Evolutionary conservation across 2,797 vertebrate genomes (phyloP).

Genomic region (Rhinophrynus dorsalis): DNA sequence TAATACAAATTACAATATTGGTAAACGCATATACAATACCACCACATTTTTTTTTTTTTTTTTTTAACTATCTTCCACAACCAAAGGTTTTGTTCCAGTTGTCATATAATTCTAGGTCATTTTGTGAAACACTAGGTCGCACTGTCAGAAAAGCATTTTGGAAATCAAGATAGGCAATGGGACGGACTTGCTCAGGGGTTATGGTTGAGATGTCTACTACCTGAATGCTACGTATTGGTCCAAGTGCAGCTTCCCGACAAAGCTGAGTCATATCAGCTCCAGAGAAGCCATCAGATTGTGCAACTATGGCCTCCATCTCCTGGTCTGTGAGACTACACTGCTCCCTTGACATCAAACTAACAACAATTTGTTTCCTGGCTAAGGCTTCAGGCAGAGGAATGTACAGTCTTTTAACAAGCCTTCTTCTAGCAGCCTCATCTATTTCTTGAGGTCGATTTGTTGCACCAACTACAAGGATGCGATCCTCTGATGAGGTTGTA

Average conservation of each 20-base stretch:
- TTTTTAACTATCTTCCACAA: constrained; percentile 84
- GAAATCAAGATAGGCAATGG: constrained; percentile 84
- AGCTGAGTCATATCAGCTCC: constrained; percentile 96
- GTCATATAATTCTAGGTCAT: constrained; percentile 89
- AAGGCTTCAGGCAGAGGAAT: constrained; percentile 87
- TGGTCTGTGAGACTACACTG: constrained; percentile 73
- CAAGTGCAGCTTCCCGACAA: constrained; percentile 91
- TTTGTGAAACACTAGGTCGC: constrained; percentile 85
- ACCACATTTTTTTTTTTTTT: too few species aligned
- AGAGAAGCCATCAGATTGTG: constrained; percentile 81
- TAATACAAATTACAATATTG: too few species aligned
- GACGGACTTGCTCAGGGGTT: constrained; percentile 83
- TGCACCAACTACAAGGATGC: constrained; percentile 93
- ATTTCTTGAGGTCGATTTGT: constrained; percentile 97
- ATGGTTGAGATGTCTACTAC: constrained; percentile 86
- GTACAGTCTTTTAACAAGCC: constrained; percentile 89
- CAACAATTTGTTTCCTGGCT: constrained; percentile 85
- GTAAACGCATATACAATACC: too few species aligned
- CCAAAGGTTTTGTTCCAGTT: constrained; percentile 93
- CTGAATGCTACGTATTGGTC: constrained; percentile 90
- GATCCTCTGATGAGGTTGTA: constrained; percentile 88
- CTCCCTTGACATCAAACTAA: constrained; percentile 82
- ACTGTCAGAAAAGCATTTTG: constrained; percentile 86
- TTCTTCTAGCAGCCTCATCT: constrained; percentile 90
- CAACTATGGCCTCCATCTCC: constrained; percentile 77